Base-by-base conservation (phyloP, 2,888 invertebrate species). In the Argynnis bischoffii region DNA sequence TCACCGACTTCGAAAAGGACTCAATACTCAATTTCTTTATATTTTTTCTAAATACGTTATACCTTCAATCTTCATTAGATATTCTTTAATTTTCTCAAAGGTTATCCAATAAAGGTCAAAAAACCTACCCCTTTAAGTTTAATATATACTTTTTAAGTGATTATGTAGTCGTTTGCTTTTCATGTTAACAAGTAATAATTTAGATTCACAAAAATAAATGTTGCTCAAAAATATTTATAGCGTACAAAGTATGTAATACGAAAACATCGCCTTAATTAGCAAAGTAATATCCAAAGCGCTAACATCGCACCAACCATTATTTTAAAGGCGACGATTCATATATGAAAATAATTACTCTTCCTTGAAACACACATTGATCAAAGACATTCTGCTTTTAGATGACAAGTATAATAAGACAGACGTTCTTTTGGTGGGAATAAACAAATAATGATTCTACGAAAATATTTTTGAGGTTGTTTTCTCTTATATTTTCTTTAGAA, bases 381-480 rank as follows among this genome's bases (percentile, higher is more conserved):
- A 77, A 77, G 77, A 73, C 74, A 72, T 76, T 73, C 76, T 71
- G 72, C 70, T 71, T 76, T 75, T 76, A 74, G 76, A 75, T 72
- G 72, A 74, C 75, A 71, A 64, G 69, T 73, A 61, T 72, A 71
- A 71, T 72, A 66, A 69, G 64, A 55, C 64, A 64, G 57, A 61
- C 59, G 69, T 74, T 72, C 70, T 72, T 70, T 69, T 69, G 61
- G 63, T 67, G 67, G 66, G 64, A 71, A 69, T 64, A 72, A 70
- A 67, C 69, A 71, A 69, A 71, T 67, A 69, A 61, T 26, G 50
- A 46, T 71, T 67, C 69, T 46, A 26, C 69, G 68, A 67, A 69
- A 69, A 66, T 67, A 8, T 35, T 59, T 61, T 56, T 63, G 63
- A 67, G n/a, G 48, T 60, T 67, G 31, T 16, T 65, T 41, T 57